Percentiles rank a stretch among this genome's conserved stretches.
Conservation (phyloP, 1,140 invertebrate species). For the Drosophila willistoni region DNA sequence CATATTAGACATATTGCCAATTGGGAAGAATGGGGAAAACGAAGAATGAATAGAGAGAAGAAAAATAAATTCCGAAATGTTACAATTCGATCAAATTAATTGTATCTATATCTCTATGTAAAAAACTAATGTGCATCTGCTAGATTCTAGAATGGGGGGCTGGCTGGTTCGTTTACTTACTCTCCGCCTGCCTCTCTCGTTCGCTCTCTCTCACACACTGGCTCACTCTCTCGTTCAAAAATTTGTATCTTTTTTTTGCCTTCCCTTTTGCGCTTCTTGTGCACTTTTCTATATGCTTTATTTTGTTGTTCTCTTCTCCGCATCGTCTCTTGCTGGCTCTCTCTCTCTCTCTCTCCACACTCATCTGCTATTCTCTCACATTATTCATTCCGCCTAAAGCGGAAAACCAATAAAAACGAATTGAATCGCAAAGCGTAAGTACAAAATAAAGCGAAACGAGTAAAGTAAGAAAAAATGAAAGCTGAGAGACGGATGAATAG, state of each 20-base stretch:
- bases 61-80: constrained; percentile 33
- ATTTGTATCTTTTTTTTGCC: constrained; percentile 66
- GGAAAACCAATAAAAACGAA: constrained; percentile 82
- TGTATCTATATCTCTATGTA: constrained; percentile 61
- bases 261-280: constrained; percentile 66
- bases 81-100: constrained; percentile 65
- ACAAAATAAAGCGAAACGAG: constrained; percentile 80
- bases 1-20: constrained; percentile 50
- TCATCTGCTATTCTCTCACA: constrained; percentile 64
- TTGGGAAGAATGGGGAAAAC: constrained; percentile 21
- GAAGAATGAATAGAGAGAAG: not conserved
- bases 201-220: not conserved
- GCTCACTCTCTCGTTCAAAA: constrained; percentile 50
- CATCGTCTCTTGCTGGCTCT: constrained; percentile 19
- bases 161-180: constrained; percentile 14
- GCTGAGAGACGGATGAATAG: constrained; percentile 45
- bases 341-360: constrained; percentile 21
- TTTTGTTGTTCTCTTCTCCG: constrained; percentile 62
- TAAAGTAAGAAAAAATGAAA: constrained; percentile 75
- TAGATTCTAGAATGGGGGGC: constrained; percentile 66
- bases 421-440: constrained; percentile 82
- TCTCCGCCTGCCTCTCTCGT: no score
- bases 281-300: constrained; percentile 80
- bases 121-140: constrained; percentile 65
- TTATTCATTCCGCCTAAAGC: constrained; percentile 80